Conservation (phyloP, 2,888 invertebrate genomes). For the Nemurella pictetii region DNA sequence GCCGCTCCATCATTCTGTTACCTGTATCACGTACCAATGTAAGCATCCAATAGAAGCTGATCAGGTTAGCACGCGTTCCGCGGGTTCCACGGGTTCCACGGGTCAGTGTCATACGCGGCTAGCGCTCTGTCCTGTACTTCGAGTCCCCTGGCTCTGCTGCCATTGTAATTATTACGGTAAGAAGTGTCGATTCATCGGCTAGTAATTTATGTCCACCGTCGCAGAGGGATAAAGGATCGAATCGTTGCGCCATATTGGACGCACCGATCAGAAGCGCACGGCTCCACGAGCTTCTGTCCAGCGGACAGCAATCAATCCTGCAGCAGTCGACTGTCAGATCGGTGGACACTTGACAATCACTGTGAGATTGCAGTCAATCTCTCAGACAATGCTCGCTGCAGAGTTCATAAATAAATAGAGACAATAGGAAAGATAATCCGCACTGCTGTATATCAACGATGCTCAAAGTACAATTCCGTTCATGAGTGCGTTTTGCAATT, state of each 20-base stretch:
- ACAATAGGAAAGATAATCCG: no score
- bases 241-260: not conserved
- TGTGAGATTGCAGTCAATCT: not conserved
- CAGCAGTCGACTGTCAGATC: not conserved
- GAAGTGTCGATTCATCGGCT: not conserved
- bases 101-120: no score
- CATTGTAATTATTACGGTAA: not conserved
- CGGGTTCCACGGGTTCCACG: no score
- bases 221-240: not conserved
- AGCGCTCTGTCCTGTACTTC: not conserved
- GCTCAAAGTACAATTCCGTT: no score
- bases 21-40: no score
- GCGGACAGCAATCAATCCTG: not conserved
- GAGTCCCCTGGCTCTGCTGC: not conserved
- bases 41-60: no score
- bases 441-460: no score
- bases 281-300: not conserved
- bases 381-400: not conserved
- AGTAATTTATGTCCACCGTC: not conserved
- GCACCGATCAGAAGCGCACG: not conserved
- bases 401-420: not conserved
- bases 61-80: no score
- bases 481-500: no score
- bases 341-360: not conserved
- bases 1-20: no score